Evolutionary conservation across 2,888 invertebrate genomes (phyloP), one percentile per base, ranked within the genome.

Genomic region (Dryobotodes eremita): DNA sequence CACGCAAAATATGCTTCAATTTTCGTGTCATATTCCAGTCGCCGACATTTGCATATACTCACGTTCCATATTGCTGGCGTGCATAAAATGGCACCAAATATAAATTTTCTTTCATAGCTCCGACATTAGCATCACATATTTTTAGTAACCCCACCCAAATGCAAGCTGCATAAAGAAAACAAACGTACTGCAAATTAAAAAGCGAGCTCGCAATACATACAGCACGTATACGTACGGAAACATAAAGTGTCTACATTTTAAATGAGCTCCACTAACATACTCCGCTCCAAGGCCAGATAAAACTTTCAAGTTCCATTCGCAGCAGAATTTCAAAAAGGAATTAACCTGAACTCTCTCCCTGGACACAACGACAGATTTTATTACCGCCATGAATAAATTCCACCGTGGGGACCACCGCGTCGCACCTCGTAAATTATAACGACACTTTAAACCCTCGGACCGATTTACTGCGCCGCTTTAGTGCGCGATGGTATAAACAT

Each of bases 331-430:
- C 92, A 94, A 94, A 95, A 94, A 93, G 93, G 91, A 94, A 94
- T 95, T 93, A 95, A 94, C 90, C 84, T 83, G 81, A 82, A 79
- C 83, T 80, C 91, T 92, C 89, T 89, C 88, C 89, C 90, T 92
- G 92, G 93, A 92, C 93, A 92, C 92, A 92, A 89, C 93, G 94
- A 94, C 94, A 94, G 95, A 96, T 96, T 96, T 96, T 95, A 96
- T 96, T 95, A 96, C 95, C 88, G 90, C 92, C 94, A 96, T 96
- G 96, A 96, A 96, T 96, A 96, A 95, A 96, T 96, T 95, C 93
- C 91, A 89, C 92, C 91, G 89, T 89, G 84, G 93, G 92, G 93
- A 93, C 92, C 79, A 87, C 71, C 88, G 86, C 88, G 92, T 90
- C 89, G 89, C 93, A 92, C 91, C 91, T 92, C 95, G 94, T 95